phyloP scores from a whole-genome alignment of 2,113 vertebrate species.

The Caranx ignobilis region DNA sequence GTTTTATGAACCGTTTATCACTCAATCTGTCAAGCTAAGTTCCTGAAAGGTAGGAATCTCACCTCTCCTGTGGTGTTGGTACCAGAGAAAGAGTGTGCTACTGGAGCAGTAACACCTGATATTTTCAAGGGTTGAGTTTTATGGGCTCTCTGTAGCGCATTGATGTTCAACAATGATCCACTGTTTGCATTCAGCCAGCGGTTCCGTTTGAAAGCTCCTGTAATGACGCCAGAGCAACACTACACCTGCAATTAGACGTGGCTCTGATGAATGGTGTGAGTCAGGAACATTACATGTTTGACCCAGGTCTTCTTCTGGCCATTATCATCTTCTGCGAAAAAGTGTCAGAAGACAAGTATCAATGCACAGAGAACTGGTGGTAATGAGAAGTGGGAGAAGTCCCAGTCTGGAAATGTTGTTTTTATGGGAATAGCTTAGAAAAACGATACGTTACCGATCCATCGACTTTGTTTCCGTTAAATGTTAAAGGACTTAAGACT shows the following conservation, averaged over 20 bases:
- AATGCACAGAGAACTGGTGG: background rate
- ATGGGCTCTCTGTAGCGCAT: constrained; percentile 11
- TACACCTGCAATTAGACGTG: constrained; percentile 73
- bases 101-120: constrained; percentile 54
- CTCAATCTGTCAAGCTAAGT: constrained; percentile 3
- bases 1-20: constrained; percentile 28
- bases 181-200: constrained; percentile 59
- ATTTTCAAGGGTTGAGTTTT: constrained; percentile 49
- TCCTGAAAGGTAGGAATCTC: constrained; percentile 39
- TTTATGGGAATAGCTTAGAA: constrained; percentile 9
- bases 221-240: constrained; percentile 58
- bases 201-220: constrained; percentile 61
- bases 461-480: constrained; percentile 2
- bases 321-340: constrained; percentile 44
- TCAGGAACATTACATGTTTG: constrained; percentile 59
- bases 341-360: constrained; percentile 18
- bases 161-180: constrained; percentile 66
- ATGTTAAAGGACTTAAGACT: background rate
- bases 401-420: background rate
- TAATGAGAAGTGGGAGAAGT: constrained; percentile 1
- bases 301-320: constrained; percentile 48
- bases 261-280: constrained; percentile 48
- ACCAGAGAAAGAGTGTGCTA: background rate
- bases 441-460: constrained; percentile 9
- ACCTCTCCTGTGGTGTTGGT: background rate